Conservation (phyloP, 2,888 invertebrate species). For the Leptopterna dolabrata region DNA sequence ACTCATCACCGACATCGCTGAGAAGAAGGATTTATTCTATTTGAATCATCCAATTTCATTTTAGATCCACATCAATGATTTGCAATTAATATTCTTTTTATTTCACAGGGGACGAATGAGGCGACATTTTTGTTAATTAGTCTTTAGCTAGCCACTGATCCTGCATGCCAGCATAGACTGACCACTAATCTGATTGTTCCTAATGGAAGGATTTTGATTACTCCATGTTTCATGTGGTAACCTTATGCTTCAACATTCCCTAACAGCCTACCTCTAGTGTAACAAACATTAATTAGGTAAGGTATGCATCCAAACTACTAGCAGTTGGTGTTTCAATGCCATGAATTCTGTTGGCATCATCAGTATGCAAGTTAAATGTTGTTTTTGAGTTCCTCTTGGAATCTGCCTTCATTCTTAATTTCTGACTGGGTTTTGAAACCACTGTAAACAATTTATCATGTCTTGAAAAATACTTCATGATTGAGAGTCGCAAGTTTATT, state of each 20-base stretch:
- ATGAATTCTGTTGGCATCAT: background rate
- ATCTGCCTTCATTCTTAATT: no score
- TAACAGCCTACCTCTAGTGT: background rate
- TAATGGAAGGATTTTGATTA: background rate
- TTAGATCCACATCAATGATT: background rate
- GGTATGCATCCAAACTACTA: background rate
- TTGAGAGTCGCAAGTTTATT: no score
- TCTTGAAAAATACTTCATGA: no score
- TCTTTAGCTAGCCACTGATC: conserved; percentile 39
- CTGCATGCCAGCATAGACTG: conserved; percentile 40
- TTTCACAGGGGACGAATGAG: conserved; percentile 58
- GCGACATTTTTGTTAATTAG: conserved; percentile 52
- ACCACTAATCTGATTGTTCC: background rate
- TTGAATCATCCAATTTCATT: background rate
- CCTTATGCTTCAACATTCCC: conserved; percentile 9
- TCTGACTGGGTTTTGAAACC: no score
- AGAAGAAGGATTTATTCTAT: background rate
- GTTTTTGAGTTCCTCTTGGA: no score
- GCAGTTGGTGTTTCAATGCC: background rate
- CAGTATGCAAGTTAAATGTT: no score
- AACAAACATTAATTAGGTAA: background rate
- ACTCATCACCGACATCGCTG: background rate
- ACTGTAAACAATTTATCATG: no score
- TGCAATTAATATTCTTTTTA: conserved; percentile 44
- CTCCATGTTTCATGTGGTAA: background rate